phyloP scores from a whole-genome alignment of 2,888 invertebrate species.

The Nephrotoma guestfalica region DNA sequence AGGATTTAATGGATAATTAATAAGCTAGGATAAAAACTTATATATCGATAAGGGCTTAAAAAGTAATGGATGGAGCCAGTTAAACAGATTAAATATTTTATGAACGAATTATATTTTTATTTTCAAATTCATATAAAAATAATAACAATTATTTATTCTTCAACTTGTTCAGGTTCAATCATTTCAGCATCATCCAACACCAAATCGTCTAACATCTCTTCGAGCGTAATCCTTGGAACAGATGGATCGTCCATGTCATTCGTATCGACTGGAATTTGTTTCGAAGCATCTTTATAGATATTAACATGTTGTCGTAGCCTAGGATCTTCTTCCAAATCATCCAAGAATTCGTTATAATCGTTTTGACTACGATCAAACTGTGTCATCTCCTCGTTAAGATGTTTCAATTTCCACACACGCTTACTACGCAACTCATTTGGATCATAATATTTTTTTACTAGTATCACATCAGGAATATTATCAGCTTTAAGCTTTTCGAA shows the following conservation, averaged over 20 bases:
- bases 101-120: no score
- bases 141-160: constrained; percentile 6
- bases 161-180: constrained; percentile 33
- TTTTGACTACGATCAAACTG: constrained; percentile 18
- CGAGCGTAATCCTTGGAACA: constrained; percentile 64
- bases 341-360: constrained; percentile 90
- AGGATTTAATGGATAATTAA: no score
- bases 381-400: constrained; percentile 49
- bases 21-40: no score
- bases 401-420: constrained; percentile 83
- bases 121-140: neutral
- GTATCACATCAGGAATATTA: constrained; percentile 72
- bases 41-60: no score
- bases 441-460: constrained; percentile 86
- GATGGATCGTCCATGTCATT: constrained; percentile 46
- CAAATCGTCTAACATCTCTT: constrained; percentile 89
- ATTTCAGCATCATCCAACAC: constrained; percentile 67
- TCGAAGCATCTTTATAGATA: constrained; percentile 57
- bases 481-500: constrained; percentile 66
- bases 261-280: constrained; percentile 39
- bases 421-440: constrained; percentile 54
- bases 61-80: no score
- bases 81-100: no score
- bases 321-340: constrained; percentile 93
- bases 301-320: constrained; percentile 81